Conservation (phyloP, 2,888 invertebrate species). For the Lepetodrilus schrolli region DNA sequence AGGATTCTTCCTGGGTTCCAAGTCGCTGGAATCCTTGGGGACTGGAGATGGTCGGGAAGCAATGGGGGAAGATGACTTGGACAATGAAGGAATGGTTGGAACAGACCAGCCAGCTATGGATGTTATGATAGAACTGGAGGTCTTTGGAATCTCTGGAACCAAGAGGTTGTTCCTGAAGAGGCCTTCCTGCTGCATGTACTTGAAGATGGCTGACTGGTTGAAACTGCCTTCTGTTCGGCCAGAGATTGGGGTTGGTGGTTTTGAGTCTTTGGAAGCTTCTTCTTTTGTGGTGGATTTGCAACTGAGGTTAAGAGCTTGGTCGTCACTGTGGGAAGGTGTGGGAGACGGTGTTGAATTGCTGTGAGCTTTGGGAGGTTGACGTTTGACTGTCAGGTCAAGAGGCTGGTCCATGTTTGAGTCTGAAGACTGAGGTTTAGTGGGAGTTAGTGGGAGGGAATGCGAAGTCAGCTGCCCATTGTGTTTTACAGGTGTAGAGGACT, state of each 20-base stretch:
- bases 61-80: neutral
- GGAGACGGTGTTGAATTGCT: slow-evolving; percentile 75
- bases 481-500: slow-evolving; percentile 28
- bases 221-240: slow-evolving; percentile 35
- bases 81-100: slow-evolving; percentile 34
- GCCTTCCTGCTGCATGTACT: slow-evolving; percentile 72
- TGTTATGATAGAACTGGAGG: neutral
- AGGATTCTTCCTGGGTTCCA: neutral
- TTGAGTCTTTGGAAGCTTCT: slow-evolving; percentile 39
- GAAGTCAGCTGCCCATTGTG: slow-evolving; percentile 28
- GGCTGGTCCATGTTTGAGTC: slow-evolving; percentile 32
- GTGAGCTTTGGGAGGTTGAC: slow-evolving; percentile 59
- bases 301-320: slow-evolving; percentile 86
- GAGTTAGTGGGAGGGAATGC: slow-evolving; percentile 21
- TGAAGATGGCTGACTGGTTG: slow-evolving; percentile 67
- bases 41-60: neutral
- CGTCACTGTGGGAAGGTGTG: slow-evolving; percentile 66
- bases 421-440: neutral
- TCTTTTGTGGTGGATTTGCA: slow-evolving; percentile 76
- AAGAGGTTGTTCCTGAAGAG: slow-evolving; percentile 52
- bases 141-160: slow-evolving; percentile 35
- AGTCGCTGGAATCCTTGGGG: neutral
- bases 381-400: slow-evolving; percentile 90
- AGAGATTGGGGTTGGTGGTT: neutral
- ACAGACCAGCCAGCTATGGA: neutral